A percentile compares a stretch with the other conserved stretches of the same genome.
phyloP scores from a whole-genome alignment of 1,140 invertebrate species.

The Drosophila sp. region DNA sequence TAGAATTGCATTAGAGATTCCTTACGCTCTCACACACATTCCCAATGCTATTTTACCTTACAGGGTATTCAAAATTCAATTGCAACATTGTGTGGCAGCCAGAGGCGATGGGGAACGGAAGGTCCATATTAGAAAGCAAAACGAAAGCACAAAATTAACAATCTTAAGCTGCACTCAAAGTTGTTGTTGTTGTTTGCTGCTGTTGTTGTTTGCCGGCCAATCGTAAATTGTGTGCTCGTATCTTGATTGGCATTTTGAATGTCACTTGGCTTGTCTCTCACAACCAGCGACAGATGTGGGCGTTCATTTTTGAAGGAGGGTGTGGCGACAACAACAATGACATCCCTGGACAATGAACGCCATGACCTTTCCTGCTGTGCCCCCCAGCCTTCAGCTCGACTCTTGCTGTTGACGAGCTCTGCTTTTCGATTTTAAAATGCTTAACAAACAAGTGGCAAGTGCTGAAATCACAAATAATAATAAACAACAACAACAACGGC shows the following conservation, averaged over 20 bases:
- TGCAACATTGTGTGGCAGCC: neutral
- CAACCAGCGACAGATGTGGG: slow-evolving; percentile 45
- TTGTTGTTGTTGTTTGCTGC: slow-evolving; percentile 14
- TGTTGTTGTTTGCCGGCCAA: slow-evolving; percentile 45
- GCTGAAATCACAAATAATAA: slow-evolving; percentile 53
- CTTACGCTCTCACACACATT: neutral
- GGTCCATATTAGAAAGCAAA: slow-evolving; percentile 25
- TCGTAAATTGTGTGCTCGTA: slow-evolving; percentile 65
- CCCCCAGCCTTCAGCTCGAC: neutral
- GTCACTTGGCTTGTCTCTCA: slow-evolving; percentile 52
- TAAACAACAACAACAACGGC: slow-evolving; percentile 26
- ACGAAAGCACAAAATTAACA: slow-evolving; percentile 33
- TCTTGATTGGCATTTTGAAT: slow-evolving; percentile 55
- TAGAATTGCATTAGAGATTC: neutral
- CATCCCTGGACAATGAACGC: slow-evolving; percentile 65
- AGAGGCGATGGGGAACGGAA: neutral
- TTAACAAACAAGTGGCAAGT: slow-evolving; percentile 69
- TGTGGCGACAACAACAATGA: slow-evolving; percentile 27
- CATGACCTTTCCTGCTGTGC: slow-evolving; percentile 57
- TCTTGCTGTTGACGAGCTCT: slow-evolving; percentile 45
- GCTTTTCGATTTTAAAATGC: slow-evolving; percentile 67
- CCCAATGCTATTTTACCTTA: neutral
- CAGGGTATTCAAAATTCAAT: slow-evolving; percentile 8
- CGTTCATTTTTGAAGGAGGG: slow-evolving; percentile 21
- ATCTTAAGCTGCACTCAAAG: slow-evolving; percentile 34